Conservation (phyloP, 2,888 invertebrate genomes). For the Microdon myrmicae region DNA sequence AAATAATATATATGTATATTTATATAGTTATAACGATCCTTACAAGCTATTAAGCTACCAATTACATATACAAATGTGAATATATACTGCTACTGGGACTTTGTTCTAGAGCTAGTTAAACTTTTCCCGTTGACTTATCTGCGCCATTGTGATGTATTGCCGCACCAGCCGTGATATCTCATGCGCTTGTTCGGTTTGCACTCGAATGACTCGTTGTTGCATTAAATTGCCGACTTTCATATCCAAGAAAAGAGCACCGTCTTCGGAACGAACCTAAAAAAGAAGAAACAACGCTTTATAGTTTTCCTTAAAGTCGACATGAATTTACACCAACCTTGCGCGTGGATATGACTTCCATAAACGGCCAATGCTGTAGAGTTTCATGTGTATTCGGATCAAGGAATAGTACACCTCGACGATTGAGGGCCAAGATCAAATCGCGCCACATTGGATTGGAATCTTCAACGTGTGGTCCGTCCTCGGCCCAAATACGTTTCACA, state of each 20-base stretch:
- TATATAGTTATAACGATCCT: constrained; percentile 1
- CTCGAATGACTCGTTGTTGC: constrained; percentile 92
- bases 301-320: neutral
- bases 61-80: constrained; percentile 34
- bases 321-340: constrained; percentile 74
- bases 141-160: constrained; percentile 95
- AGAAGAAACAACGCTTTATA: constrained; percentile 1
- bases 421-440: constrained; percentile 92
- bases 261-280: constrained; percentile 81
- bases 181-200: constrained; percentile 97
- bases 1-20: too few relatives aligned
- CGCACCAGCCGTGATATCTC: constrained; percentile 95
- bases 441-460: constrained; percentile 74
- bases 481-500: constrained; percentile 81
- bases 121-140: constrained; percentile 68
- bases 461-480: constrained; percentile 70
- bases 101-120: constrained; percentile 30
- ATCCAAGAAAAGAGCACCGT: constrained; percentile 91
- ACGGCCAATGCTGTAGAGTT: constrained; percentile 91
- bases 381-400: constrained; percentile 93
- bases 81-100: constrained; percentile 27
- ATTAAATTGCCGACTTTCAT: constrained; percentile 97
- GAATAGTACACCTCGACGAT: constrained; percentile 92
- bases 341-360: constrained; percentile 95
- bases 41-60: constrained; percentile 15